phyloP scores from a whole-genome alignment of 2,797 vertebrate genomes.

The Miichthys miiuy region DNA sequence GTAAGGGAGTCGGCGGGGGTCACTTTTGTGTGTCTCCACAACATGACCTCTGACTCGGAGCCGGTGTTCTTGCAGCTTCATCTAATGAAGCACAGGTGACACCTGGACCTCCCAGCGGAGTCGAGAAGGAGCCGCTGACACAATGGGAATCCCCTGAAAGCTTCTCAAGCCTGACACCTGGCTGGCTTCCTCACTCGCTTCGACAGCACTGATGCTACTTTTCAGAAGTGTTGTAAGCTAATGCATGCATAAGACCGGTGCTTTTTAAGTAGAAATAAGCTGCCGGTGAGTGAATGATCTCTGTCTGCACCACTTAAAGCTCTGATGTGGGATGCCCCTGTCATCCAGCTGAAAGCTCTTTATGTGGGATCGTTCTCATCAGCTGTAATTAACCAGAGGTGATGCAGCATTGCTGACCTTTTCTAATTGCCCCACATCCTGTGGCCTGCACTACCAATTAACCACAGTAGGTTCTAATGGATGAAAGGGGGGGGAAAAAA shows the following conservation, averaged over 20 bases:
- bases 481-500: constrained; percentile 43
- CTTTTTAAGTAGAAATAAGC: not conserved
- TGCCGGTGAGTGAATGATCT: constrained; percentile 41
- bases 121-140: not conserved
- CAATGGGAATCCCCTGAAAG: not conserved
- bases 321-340: constrained; percentile 30
- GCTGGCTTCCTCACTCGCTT: not conserved
- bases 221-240: not conserved
- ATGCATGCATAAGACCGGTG: not conserved
- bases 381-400: constrained; percentile 75
- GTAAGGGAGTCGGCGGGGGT: constrained; percentile 27
- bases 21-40: constrained; percentile 22
- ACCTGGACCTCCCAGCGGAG: constrained; percentile 45
- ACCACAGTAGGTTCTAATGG: constrained; percentile 33
- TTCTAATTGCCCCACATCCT: constrained; percentile 72
- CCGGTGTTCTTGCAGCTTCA: constrained; percentile 15
- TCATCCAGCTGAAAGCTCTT: constrained; percentile 68
- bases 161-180: constrained; percentile 32
- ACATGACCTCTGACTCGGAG: constrained; percentile 60
- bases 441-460: constrained; percentile 75
- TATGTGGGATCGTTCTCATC: constrained; percentile 64
- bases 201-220: constrained; percentile 5
- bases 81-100: constrained; percentile 47
- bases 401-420: constrained; percentile 73
- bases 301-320: constrained; percentile 33